Base-by-base conservation (phyloP, 2,113 vertebrate genomes). In the Erpornis zantholeuca region DNA sequence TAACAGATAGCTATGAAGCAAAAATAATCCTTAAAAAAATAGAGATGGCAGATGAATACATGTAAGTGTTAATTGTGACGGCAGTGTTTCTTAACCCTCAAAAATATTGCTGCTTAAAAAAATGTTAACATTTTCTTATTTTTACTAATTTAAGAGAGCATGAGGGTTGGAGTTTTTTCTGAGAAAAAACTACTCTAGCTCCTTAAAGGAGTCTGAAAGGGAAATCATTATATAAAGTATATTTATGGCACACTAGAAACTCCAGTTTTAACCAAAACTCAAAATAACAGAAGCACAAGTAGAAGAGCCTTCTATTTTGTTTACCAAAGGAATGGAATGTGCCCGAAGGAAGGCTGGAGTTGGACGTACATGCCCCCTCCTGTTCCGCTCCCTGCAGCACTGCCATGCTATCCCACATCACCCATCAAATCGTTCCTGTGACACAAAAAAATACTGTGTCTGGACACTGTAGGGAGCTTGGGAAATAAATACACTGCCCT, bases 231-330 rank as follows among this genome's bases (percentile, higher is more conserved):
- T 40, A 31, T 47, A 84, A n/a, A 61, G 9, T 23, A 6, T 28
- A 83, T 72, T 92, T 76, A 69, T 42, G 61, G 29, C 35, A 66
- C 42, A 24, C 11, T 47, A 79, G 54, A 66, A 86, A 13, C 10
- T 87, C 17, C 29, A 72, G 8, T 83, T 86, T 81, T 70, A 86
- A 86, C 28, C 35, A 73, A 63, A 93, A 38, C 29, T 91, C n/a
- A 75, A 57, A 88, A 59, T 73, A 93, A 59, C 63, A 93, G 35
- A 70, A 52, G 35, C 8, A 45, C 23, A 93, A 88, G 31, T n/a
- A 69, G 29, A 82, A 80, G 61, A 63, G 83, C 38, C 6, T 63
- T 83, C 42, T 86, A 1, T 54, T 69, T 29, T 27, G 1, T 80
- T 83, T 80, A 50, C n/a, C 29, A 64, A 12, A 8, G 6, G 59